Evolutionary conservation across 2,797 vertebrate species (phyloP).

Genomic region (Lemur catta): DNA sequence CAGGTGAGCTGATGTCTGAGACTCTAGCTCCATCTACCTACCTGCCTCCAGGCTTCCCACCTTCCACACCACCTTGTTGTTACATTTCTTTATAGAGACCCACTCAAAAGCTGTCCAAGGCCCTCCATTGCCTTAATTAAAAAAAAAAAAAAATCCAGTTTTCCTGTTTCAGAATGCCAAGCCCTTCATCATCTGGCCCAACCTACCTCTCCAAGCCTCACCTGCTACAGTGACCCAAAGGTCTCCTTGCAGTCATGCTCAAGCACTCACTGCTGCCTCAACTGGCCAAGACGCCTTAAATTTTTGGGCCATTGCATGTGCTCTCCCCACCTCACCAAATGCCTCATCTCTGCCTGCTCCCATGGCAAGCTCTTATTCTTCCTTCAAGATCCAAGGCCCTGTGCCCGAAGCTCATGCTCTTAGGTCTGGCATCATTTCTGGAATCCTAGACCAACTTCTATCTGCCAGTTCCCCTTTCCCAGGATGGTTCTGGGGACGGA

Average conservation of each 20-base stretch:
- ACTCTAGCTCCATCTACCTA: neutral
- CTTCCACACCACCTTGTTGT: neutral
- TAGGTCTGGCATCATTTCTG: neutral
- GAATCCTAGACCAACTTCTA: neutral
- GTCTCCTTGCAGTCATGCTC: neutral
- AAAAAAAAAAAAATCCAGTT: neutral
- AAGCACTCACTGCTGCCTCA: neutral
- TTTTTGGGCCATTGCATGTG: rapidly evolving
- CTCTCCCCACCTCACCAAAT: rapidly evolving
- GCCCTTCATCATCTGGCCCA: neutral
- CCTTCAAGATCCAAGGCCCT: neutral
- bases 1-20: neutral
- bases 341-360: neutral
- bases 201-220: neutral
- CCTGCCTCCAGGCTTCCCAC: neutral
- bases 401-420: neutral
- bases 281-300: neutral
- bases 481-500: neutral
- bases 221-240: neutral
- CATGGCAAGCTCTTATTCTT: neutral
- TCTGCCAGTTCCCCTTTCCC: neutral
- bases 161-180: neutral
- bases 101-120: neutral
- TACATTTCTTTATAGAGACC: neutral
- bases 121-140: neutral